phyloP scores from a whole-genome alignment of 1,140 invertebrate species.

The Sycophila sp. region DNA sequence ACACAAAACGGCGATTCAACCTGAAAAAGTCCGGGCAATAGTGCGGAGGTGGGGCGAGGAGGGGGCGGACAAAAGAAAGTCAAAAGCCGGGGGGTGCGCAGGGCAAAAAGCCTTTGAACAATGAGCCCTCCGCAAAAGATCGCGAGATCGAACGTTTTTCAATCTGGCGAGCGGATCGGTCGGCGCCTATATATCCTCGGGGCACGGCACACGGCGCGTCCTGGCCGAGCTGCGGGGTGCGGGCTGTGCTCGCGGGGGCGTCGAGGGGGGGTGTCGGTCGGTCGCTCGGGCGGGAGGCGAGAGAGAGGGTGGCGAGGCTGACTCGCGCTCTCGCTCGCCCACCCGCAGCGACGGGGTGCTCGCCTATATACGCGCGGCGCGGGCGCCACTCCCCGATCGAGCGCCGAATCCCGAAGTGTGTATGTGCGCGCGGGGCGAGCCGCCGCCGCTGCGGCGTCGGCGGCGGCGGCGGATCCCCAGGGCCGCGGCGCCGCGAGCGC shows the following conservation, averaged over 20 bases:
- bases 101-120: not conserved
- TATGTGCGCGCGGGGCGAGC: not conserved
- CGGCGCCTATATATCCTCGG: too few species aligned
- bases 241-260: too few species aligned
- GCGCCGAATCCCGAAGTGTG: slow-evolving; percentile 29
- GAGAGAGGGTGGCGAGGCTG: too few species aligned
- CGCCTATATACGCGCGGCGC: slow-evolving; percentile 12
- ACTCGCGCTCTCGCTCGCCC: not conserved
- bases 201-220: too few species aligned
- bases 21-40: too few species aligned
- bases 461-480: slow-evolving; percentile 38
- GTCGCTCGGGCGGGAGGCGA: too few species aligned
- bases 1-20: too few species aligned
- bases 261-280: too few species aligned
- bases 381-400: slow-evolving; percentile 37
- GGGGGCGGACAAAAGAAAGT: not conserved
- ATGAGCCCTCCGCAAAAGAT: not conserved
- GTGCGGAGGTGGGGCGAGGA: too few species aligned
- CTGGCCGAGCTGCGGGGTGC: too few species aligned
- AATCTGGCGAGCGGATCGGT: not conserved
- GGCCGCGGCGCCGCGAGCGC: slow-evolving; percentile 23
- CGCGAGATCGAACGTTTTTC: slow-evolving; percentile 19
- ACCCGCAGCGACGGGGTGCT: not conserved
- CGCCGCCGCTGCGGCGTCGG: too few species aligned
- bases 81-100: not conserved